Percentiles rank a stretch among this genome's conserved stretches.
Conservation (phyloP, 2,113 vertebrate species). For the Etheostoma cragini region DNA sequence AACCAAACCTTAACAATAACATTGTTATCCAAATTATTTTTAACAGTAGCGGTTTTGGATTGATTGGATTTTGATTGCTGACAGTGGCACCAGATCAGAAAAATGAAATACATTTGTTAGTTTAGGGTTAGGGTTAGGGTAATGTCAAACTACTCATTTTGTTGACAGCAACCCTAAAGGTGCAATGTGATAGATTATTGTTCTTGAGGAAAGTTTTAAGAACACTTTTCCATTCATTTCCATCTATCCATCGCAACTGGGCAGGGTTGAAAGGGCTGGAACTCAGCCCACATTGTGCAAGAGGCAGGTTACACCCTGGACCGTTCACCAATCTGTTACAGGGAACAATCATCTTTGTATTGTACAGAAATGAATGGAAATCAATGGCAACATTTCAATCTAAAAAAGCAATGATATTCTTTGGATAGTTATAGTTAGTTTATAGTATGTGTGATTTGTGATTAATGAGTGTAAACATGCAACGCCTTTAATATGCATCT, state of each 20-base stretch:
- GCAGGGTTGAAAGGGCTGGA: not conserved
- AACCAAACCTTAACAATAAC: not conserved
- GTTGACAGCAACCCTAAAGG: no score
- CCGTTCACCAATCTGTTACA: not conserved
- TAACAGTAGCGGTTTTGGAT: no score
- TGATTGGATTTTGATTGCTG: no score
- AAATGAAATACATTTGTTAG: no score
- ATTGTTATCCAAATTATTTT: not conserved
- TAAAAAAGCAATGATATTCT: not conserved
- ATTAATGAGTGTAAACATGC: not conserved
- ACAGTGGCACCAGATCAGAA: no score
- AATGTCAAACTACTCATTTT: no score
- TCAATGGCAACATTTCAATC: not conserved
- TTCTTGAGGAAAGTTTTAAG: no score
- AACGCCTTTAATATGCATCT: not conserved
- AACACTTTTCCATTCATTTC: no score
- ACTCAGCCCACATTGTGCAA: not conserved
- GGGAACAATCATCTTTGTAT: not conserved
- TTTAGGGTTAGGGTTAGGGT: not conserved
- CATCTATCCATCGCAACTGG: not conserved
- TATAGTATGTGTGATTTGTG: not conserved
- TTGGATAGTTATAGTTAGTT: not conserved
- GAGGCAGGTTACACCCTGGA: not conserved
- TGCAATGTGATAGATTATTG: no score
- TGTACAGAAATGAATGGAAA: not conserved